phyloP scores from a whole-genome alignment of 1,140 invertebrate species.

The Ostrea edulis region DNA sequence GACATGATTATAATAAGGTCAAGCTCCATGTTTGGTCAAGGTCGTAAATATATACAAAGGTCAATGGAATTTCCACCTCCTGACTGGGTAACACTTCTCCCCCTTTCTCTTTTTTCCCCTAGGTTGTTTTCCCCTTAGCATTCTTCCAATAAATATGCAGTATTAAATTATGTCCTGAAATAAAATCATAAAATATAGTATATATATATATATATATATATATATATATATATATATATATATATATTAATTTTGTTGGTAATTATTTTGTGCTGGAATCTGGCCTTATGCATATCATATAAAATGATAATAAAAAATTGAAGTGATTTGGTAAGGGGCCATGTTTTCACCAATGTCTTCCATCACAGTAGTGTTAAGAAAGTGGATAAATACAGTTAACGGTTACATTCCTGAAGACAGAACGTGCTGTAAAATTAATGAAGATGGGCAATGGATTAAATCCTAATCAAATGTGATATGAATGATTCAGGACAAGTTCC shows the following conservation, averaged over 20 bases:
- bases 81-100: too few species aligned
- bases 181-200: not conserved
- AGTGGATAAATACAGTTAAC: not conserved
- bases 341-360: slow-evolving; percentile 18
- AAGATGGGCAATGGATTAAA: not conserved
- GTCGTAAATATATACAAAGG: too few species aligned
- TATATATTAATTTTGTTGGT: not conserved
- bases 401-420: not conserved
- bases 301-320: not conserved
- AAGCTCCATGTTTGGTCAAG: too few species aligned
- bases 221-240: not conserved
- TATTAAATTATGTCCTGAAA: not conserved
- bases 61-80: too few species aligned
- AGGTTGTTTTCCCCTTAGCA: not conserved
- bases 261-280: not conserved
- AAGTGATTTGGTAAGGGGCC: not conserved
- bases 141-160: not conserved
- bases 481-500: not conserved
- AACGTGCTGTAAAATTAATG: not conserved
- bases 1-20: too few species aligned
- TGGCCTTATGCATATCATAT: not conserved
- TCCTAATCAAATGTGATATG: slow-evolving; percentile 32
- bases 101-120: not conserved
- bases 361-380: slow-evolving; percentile 3
- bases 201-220: not conserved